These are phyloP conservation scores for Limnephilus marmoratus DNA, from an alignment of 2,888 invertebrate genomes.

Conservation along the genomic window DNA sequence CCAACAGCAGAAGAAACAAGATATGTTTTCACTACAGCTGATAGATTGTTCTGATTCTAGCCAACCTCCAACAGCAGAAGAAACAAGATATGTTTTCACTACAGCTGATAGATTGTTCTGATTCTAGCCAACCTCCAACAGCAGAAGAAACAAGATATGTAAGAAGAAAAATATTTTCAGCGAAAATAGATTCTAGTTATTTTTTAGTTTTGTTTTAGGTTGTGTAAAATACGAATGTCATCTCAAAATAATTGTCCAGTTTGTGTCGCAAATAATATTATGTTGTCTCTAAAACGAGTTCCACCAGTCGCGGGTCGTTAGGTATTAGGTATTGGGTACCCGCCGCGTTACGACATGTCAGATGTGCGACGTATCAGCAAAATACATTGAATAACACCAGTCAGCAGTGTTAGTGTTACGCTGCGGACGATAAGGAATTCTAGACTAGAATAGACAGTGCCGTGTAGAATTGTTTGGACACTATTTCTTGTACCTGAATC, in stretches of 20 bases:
- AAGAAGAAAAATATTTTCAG: background rate
- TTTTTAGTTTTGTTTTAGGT: background rate
- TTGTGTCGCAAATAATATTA: background rate
- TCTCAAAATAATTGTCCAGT: background rate
- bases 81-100: too few relatives aligned
- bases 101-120: background rate
- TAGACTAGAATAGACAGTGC: background rate
- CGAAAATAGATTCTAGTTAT: background rate
- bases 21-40: background rate
- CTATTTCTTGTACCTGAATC: background rate
- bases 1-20: background rate
- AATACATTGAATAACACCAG: too few relatives aligned
- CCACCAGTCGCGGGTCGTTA: background rate
- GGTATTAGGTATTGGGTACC: background rate
- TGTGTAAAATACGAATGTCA: background rate
- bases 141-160: background rate
- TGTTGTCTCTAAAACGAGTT: background rate
- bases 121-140: background rate
- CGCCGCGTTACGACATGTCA: background rate
- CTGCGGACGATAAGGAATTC: too few relatives aligned
- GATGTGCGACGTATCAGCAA: background rate
- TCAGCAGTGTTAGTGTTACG: too few relatives aligned
- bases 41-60: background rate
- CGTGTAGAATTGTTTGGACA: background rate
- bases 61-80: background rate